Evolutionary conservation across 2,888 invertebrate species (phyloP).

Genomic region (Pseudococcus jackbeardsleyi): DNA sequence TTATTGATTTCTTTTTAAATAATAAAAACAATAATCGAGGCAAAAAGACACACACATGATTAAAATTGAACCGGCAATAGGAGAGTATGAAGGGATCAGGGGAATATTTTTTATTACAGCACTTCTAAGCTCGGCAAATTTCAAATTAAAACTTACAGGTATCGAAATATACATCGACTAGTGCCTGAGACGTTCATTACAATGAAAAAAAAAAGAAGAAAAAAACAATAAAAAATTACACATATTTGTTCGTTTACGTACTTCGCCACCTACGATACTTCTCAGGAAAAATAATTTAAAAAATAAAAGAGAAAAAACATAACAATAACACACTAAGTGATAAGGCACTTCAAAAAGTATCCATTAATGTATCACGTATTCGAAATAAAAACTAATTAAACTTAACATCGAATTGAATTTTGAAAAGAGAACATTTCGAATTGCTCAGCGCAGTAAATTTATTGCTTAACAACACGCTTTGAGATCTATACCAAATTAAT

Average conservation of each 20-base stretch:
- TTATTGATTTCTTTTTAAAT: slow-evolving; percentile 31
- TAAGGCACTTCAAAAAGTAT: slow-evolving; percentile 54
- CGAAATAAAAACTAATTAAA: slow-evolving; percentile 49
- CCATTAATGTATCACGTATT: slow-evolving; percentile 52
- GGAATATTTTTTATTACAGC: neutral
- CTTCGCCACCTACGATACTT: slow-evolving; percentile 10
- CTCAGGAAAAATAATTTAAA: slow-evolving; percentile 14
- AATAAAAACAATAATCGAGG: slow-evolving; percentile 40
- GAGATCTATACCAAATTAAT: slow-evolving; percentile 55
- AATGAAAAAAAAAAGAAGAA: slow-evolving; percentile 8
- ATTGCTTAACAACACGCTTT: slow-evolving; percentile 53
- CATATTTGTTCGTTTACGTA: slow-evolving; percentile 42
- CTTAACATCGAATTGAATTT: slow-evolving; percentile 38
- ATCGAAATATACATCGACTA: slow-evolving; percentile 52
- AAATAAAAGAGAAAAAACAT: slow-evolving; percentile 33
- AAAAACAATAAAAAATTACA: slow-evolving; percentile 21
- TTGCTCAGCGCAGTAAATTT: slow-evolving; percentile 34
- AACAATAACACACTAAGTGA: slow-evolving; percentile 37
- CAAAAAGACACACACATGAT: slow-evolving; percentile 5
- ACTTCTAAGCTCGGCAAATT: slow-evolving; percentile 47
- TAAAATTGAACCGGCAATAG: neutral
- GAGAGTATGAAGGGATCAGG: neutral
- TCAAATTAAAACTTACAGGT: slow-evolving; percentile 30
- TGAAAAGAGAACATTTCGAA: slow-evolving; percentile 35
- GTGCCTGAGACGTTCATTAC: slow-evolving; percentile 22